A percentile compares a stretch with the other conserved stretches of the same genome.
Evolutionary conservation across 2,888 invertebrate species (phyloP).

Genomic region (Leucophenga maculata): DNA sequence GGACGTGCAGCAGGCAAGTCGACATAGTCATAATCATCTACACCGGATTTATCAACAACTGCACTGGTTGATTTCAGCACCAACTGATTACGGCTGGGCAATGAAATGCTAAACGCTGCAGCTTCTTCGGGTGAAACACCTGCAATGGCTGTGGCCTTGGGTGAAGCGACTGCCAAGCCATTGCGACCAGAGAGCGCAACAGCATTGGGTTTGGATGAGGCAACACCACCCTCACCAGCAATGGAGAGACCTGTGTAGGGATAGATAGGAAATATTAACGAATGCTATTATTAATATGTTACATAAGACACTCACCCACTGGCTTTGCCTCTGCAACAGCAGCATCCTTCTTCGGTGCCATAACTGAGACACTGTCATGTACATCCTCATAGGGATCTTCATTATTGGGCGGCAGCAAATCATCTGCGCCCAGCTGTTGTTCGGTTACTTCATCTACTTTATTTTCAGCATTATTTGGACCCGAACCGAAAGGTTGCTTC

Average conservation of each 20-base stretch:
- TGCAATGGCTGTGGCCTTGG: slow-evolving; percentile 83
- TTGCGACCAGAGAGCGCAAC: slow-evolving; percentile 81
- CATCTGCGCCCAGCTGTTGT: slow-evolving; percentile 55
- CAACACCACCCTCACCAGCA: slow-evolving; percentile 79
- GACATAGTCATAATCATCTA: slow-evolving; percentile 58
- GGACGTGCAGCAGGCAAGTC: not conserved
- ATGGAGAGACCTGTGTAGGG: slow-evolving; percentile 76
- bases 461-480: slow-evolving; percentile 51
- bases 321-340: slow-evolving; percentile 85
- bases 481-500: slow-evolving; percentile 51
- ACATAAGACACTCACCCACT: slow-evolving; percentile 74
- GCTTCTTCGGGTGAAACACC: slow-evolving; percentile 75
- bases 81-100: slow-evolving; percentile 67
- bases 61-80: slow-evolving; percentile 59
- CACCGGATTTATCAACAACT: slow-evolving; percentile 40
- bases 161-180: slow-evolving; percentile 81
- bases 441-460: slow-evolving; percentile 60
- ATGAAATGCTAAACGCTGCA: slow-evolving; percentile 66
- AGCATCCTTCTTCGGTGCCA: slow-evolving; percentile 75
- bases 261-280: not conserved
- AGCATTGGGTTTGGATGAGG: slow-evolving; percentile 80
- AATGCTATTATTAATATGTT: no score
- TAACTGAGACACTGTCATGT: slow-evolving; percentile 72
- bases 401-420: slow-evolving; percentile 65
- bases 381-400: slow-evolving; percentile 70